Conservation (phyloP, 2,113 vertebrate species). For the Dicerorhinus sumatrensis region DNA sequence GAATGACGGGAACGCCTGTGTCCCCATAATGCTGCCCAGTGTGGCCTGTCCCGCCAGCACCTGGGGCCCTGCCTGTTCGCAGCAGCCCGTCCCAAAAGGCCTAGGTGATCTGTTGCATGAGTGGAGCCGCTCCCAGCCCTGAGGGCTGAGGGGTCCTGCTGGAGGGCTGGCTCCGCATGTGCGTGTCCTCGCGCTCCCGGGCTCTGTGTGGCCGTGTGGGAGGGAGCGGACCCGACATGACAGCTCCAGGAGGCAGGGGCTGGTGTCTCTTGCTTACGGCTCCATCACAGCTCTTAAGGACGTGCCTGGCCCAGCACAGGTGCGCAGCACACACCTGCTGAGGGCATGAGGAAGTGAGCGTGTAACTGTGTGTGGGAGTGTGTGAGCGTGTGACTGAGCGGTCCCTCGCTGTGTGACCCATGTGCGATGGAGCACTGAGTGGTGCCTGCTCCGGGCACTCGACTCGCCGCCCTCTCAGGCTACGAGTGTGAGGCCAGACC, state of each 20-base stretch:
- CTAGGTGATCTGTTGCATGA: rapidly evolving
- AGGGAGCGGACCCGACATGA: too few relatives aligned
- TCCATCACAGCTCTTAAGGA: neutral
- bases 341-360: rapidly evolving
- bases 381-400: neutral
- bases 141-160: neutral
- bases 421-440: too few relatives aligned
- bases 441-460: too few relatives aligned
- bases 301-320: neutral
- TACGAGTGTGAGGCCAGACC: rapidly evolving
- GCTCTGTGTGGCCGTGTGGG: neutral
- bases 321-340: neutral
- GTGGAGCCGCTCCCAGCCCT: neutral
- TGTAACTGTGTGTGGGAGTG: too few relatives aligned
- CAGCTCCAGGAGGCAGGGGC: neutral
- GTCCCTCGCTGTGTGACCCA: rapidly evolving
- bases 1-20: neutral
- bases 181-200: neutral
- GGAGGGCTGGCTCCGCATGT: neutral
- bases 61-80: neutral
- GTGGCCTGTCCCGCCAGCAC: neutral
- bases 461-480: too few relatives aligned
- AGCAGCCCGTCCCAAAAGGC: neutral
- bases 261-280: too few relatives aligned
- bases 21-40: neutral